phyloP scores from a whole-genome alignment of 2,113 vertebrate genomes.

The Gulo gulo region DNA sequence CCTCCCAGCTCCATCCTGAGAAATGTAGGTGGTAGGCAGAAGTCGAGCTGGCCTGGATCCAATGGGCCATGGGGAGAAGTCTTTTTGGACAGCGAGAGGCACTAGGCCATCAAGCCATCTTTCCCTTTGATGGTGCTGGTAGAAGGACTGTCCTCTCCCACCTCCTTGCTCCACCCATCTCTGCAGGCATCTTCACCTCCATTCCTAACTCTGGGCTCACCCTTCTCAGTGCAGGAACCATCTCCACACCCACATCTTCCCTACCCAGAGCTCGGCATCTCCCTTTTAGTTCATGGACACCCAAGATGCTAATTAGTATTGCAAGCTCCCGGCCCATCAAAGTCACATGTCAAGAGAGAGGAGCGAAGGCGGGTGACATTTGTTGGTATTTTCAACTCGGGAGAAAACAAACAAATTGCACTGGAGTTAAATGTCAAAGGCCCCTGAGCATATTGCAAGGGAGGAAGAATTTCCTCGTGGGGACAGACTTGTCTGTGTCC shows the following conservation, averaged over 20 bases:
- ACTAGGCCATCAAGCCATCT: fast-evolving
- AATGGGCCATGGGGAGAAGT: background rate
- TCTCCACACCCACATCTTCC: background rate
- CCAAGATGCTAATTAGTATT: slow-evolving; percentile 69
- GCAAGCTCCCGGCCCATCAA: slow-evolving; percentile 53
- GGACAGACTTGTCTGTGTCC: background rate
- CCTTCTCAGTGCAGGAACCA: background rate
- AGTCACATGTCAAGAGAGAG: slow-evolving; percentile 70
- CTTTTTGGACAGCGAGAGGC: background rate
- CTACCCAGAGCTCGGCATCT: background rate
- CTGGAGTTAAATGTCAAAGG: slow-evolving; percentile 81
- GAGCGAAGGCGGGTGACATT: slow-evolving; percentile 80
- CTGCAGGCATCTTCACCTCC: too few species aligned
- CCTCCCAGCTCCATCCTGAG: background rate
- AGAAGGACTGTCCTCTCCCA: background rate
- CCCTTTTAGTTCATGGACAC: slow-evolving; percentile 39
- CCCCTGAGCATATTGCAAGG: slow-evolving; percentile 7
- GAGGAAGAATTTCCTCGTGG: background rate
- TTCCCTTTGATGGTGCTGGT: background rate
- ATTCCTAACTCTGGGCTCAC: background rate
- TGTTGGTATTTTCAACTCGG: slow-evolving; percentile 84
- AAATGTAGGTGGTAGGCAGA: background rate
- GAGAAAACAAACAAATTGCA: slow-evolving; percentile 80
- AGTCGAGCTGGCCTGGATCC: background rate
- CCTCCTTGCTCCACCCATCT: background rate